Percentiles rank a stretch among this genome's conserved stretches.
These are phyloP conservation scores for Heliconius ismenius DNA, from an alignment of 2,888 invertebrate species.

Conservation along the genomic window DNA sequence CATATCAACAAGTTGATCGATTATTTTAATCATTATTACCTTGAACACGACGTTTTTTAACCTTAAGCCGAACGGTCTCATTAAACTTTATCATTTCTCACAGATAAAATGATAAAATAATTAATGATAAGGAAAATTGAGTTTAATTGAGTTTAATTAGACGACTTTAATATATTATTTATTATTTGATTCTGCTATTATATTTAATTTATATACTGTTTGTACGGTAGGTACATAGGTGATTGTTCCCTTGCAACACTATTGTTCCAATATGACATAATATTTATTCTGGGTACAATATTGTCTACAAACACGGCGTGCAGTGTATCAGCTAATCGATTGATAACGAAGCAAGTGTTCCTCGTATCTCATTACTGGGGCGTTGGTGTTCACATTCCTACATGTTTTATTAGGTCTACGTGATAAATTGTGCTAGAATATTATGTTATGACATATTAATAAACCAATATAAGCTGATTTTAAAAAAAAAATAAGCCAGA, in stretches of 20 bases:
- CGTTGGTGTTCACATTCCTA: slow-evolving; percentile 52
- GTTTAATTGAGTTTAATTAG: neutral
- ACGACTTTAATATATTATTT: neutral
- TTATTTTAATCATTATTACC: slow-evolving; percentile 18
- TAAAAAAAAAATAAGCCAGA: too few relatives aligned
- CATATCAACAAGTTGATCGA: neutral
- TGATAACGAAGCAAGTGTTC: slow-evolving; percentile 61
- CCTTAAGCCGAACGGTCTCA: neutral
- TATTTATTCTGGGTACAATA: slow-evolving; percentile 31
- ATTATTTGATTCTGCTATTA: neutral
- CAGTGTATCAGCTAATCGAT: slow-evolving; percentile 53
- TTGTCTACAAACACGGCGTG: slow-evolving; percentile 29
- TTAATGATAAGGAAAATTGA: neutral
- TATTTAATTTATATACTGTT: neutral
- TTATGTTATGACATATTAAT: neutral
- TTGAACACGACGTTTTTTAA: slow-evolving; percentile 1
- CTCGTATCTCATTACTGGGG: slow-evolving; percentile 68
- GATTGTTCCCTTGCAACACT: slow-evolving; percentile 10
- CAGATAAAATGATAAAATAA: slow-evolving; percentile 6
- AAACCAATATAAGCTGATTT: neutral
- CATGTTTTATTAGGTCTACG: slow-evolving; percentile 49
- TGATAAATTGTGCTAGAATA: slow-evolving; percentile 39
- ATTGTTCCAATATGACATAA: slow-evolving; percentile 31
- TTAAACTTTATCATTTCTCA: slow-evolving; percentile 1
- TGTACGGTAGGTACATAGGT: neutral